These are phyloP conservation scores for Cheilosia vernalis DNA, from an alignment of 2,888 invertebrate species.

Conservation along the genomic window DNA sequence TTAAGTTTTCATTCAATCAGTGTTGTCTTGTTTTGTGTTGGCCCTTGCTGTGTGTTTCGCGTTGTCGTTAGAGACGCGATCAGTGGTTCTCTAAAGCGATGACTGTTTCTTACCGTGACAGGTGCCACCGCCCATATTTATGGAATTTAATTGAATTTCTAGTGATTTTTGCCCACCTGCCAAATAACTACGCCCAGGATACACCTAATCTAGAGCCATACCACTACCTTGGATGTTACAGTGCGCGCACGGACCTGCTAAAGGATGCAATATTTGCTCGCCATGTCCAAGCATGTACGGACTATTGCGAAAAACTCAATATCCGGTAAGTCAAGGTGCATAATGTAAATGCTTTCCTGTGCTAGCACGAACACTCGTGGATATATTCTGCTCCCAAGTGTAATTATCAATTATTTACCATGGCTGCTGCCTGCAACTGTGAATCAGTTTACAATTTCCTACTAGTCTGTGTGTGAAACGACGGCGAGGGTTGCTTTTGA, in stretches of 20 bases:
- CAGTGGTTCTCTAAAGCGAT: slow-evolving; percentile 56
- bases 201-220: slow-evolving; percentile 76
- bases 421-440: slow-evolving; percentile 35
- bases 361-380: slow-evolving; percentile 25
- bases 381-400: slow-evolving; percentile 43
- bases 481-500: slow-evolving; percentile 48
- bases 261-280: slow-evolving; percentile 80
- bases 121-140: slow-evolving; percentile 73
- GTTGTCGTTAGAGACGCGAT: slow-evolving; percentile 56
- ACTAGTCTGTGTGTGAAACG: slow-evolving; percentile 55
- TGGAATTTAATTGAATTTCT: slow-evolving; percentile 67
- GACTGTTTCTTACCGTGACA: slow-evolving; percentile 66
- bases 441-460: slow-evolving; percentile 67
- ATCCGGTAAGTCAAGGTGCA: slow-evolving; percentile 77
- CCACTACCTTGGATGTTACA: slow-evolving; percentile 81
- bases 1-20: slow-evolving; percentile 7
- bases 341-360: slow-evolving; percentile 11
- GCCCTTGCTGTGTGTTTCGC: slow-evolving; percentile 22
- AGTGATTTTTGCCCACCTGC: slow-evolving; percentile 50
- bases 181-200: slow-evolving; percentile 26
- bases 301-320: slow-evolving; percentile 80
- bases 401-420: slow-evolving; percentile 73
- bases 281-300: slow-evolving; percentile 81
- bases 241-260: slow-evolving; percentile 80
- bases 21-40: slow-evolving; percentile 31